Percentiles rank a stretch among this genome's conserved stretches.
Conservation (phyloP, 1,140 invertebrate genomes). For the Eurytemora carolleeae region DNA sequence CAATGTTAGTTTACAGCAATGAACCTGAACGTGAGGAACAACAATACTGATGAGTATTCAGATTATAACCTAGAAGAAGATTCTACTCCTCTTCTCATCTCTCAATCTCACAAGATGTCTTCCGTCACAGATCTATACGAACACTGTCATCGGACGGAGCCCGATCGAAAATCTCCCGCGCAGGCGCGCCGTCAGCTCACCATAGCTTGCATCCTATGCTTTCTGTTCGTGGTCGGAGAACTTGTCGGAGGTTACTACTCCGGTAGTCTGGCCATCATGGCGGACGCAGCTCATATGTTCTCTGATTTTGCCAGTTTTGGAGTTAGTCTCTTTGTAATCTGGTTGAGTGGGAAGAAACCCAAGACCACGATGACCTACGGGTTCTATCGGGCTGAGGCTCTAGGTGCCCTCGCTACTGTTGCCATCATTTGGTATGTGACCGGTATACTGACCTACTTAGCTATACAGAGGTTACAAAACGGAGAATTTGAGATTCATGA, state of each 20-base stretch:
- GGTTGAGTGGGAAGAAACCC: slow-evolving; percentile 39
- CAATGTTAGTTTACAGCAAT: no score
- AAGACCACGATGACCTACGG: slow-evolving; percentile 53
- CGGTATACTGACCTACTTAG: slow-evolving; percentile 36
- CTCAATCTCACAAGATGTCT: no score
- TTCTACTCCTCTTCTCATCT: no score
- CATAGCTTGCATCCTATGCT: slow-evolving; percentile 26
- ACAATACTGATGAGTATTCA: no score
- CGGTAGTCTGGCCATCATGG: slow-evolving; percentile 57
- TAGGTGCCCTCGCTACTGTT: slow-evolving; percentile 37
- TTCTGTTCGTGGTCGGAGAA: slow-evolving; percentile 26
- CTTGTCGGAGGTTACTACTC: slow-evolving; percentile 46
- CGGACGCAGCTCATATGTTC: slow-evolving; percentile 60
- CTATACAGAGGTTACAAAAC: slow-evolving; percentile 29
- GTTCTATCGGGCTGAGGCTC: slow-evolving; percentile 43
- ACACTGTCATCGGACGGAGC: not conserved
- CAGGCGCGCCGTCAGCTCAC: slow-evolving; percentile 24
- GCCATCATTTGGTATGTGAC: slow-evolving; percentile 41
- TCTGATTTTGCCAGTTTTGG: slow-evolving; percentile 62
- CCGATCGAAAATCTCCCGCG: not conserved
- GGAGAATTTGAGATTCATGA: slow-evolving; percentile 24
- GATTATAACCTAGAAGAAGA: no score
- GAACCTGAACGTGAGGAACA: no score
- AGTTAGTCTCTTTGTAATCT: slow-evolving; percentile 51
- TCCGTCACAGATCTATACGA: not conserved